phyloP scores from a whole-genome alignment of 2,888 invertebrate genomes.

The Cremastinae sp. region DNA sequence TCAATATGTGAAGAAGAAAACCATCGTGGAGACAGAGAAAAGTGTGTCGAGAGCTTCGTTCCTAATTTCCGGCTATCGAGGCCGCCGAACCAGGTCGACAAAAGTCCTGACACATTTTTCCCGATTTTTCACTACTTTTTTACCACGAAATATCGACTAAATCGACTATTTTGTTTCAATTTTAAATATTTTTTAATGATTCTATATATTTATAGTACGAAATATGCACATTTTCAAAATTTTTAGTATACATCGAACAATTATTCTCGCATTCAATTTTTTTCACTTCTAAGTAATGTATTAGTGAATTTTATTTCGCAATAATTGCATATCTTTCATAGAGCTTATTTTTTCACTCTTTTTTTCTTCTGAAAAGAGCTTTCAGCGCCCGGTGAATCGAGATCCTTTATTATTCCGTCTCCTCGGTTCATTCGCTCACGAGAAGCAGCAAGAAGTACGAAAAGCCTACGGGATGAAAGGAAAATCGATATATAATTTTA shows the following conservation, averaged over 20 bases:
- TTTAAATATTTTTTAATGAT: too few relatives aligned
- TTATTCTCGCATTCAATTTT: too few relatives aligned
- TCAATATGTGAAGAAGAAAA: neutral
- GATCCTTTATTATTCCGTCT: neutral
- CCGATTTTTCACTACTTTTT: neutral
- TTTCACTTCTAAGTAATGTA: too few relatives aligned
- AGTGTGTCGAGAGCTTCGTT: constrained; percentile 50
- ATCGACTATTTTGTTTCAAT: neutral
- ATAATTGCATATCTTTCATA: too few relatives aligned
- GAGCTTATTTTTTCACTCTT: too few relatives aligned
- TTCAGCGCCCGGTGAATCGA: neutral
- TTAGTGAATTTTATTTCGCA: too few relatives aligned
- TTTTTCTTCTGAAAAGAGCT: too few relatives aligned
- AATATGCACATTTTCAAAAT: too few relatives aligned
- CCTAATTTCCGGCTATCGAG: constrained; percentile 41
- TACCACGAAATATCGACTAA: neutral
- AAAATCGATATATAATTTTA: constrained; percentile 75
- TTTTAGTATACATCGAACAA: too few relatives aligned
- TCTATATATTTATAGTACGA: too few relatives aligned
- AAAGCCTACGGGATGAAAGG: constrained; percentile 56
- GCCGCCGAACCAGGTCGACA: constrained; percentile 33
- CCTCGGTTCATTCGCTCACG: neutral
- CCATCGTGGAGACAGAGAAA: neutral
- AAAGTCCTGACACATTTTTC: constrained; percentile 9
- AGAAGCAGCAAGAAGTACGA: constrained; percentile 22